Conservation (phyloP, 2,797 vertebrate genomes). For the Trachops cirrhosus region DNA sequence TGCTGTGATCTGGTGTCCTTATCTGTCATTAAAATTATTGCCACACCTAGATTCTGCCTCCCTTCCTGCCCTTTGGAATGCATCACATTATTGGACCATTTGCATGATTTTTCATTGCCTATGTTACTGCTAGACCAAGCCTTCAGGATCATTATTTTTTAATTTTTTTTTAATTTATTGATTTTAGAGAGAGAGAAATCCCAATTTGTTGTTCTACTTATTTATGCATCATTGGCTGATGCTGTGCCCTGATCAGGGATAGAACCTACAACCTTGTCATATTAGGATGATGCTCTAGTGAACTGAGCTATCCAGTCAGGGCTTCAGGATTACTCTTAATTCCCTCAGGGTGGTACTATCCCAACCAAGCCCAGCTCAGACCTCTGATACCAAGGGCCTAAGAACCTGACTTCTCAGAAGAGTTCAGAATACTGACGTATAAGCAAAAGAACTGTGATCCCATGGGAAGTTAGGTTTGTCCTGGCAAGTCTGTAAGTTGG, state of each 20-base stretch:
- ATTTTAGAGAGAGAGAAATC: not conserved
- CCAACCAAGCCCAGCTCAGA: not conserved
- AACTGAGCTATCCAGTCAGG: not conserved
- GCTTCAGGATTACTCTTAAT: not conserved
- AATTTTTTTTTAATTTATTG: not conserved
- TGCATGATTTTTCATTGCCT: not conserved
- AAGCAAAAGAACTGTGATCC: not conserved
- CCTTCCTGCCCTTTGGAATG: not conserved
- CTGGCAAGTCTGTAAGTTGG: not conserved
- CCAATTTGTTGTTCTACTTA: not conserved
- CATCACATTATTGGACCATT: not conserved
- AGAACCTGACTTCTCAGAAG: not conserved
- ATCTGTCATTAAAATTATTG: not conserved
- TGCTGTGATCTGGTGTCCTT: not conserved
- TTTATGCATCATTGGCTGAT: not conserved
- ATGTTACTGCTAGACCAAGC: not conserved
- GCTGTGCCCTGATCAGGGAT: not conserved
- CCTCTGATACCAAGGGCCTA: not conserved
- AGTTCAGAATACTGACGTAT: not conserved
- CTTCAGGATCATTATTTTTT: not conserved
- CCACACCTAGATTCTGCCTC: not conserved
- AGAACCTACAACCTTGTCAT: not conserved
- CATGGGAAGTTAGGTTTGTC: not conserved
- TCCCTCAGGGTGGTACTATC: not conserved
- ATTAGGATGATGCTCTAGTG: not conserved